Conservation (phyloP, 2,888 invertebrate species). For the Drosophila lacicola region DNA sequence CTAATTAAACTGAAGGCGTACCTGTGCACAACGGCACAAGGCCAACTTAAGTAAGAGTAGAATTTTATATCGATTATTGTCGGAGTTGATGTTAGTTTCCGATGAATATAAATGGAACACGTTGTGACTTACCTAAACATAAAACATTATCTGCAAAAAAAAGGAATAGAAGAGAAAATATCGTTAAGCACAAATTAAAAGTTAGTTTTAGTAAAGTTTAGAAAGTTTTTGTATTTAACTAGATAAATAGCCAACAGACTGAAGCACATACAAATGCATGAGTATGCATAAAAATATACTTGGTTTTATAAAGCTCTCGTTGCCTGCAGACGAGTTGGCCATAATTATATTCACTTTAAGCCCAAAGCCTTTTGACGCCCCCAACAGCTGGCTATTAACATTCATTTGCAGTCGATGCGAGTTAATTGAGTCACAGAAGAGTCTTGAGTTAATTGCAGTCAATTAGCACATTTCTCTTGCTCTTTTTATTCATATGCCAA, state of each 20-base stretch:
- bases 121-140: conserved; percentile 15
- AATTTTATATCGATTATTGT: conserved; percentile 16
- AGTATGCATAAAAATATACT: conserved; percentile 14
- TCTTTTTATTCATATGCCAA: conserved; percentile 30
- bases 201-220: neutral
- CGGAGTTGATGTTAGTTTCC: conserved; percentile 2
- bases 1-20: conserved; percentile 42
- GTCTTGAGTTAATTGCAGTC: conserved; percentile 60
- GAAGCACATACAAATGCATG: neutral
- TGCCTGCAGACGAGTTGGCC: conserved; percentile 6
- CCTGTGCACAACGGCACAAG: conserved; percentile 15
- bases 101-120: neutral
- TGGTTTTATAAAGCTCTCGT: conserved; percentile 21
- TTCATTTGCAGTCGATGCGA: conserved; percentile 34
- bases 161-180: neutral
- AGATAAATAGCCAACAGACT: neutral
- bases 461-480: conserved; percentile 41
- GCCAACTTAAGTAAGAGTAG: neutral
- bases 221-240: neutral
- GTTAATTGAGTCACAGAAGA: conserved; percentile 43
- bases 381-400: conserved; percentile 17
- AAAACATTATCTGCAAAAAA: conserved; percentile 13
- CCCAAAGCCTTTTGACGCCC: conserved; percentile 17
- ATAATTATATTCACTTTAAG: conserved; percentile 35
- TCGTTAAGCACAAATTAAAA: neutral